These are phyloP conservation scores for Ophthalmolycus amberensis DNA, from an alignment of 2,113 vertebrate species.

Conservation along the genomic window DNA sequence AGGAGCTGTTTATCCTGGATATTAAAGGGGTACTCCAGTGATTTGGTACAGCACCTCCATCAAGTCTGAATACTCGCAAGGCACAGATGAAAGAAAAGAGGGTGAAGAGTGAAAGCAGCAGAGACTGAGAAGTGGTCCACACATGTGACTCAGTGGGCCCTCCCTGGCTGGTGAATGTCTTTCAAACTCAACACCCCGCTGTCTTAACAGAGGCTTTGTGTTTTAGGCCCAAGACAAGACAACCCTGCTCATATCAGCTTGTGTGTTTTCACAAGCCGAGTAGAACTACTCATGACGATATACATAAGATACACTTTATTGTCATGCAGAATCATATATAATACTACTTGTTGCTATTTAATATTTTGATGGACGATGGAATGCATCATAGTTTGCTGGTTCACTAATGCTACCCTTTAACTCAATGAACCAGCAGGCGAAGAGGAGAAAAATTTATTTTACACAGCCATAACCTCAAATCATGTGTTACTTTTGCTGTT, in stretches of 20 bases:
- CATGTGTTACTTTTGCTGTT: too few species aligned
- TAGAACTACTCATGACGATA: neutral
- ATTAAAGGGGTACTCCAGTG: neutral
- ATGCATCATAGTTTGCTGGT: too few species aligned
- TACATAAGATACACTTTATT: too few species aligned
- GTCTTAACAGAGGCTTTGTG: neutral
- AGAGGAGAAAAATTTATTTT: too few species aligned
- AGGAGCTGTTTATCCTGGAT: conserved; percentile 18
- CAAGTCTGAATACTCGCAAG: neutral
- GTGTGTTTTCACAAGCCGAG: neutral
- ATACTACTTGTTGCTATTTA: too few species aligned
- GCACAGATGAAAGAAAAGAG: neutral
- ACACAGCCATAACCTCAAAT: too few species aligned
- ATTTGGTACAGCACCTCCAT: neutral
- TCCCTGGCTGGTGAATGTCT: neutral
- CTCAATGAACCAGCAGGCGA: too few species aligned
- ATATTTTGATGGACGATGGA: too few species aligned
- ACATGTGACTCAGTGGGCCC: neutral
- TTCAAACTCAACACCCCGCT: neutral
- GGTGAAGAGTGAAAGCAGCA: neutral
- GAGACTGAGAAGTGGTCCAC: neutral
- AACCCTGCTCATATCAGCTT: neutral
- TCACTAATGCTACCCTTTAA: too few species aligned
- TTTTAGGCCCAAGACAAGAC: neutral
- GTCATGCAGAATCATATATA: too few species aligned